Base-by-base conservation (phyloP, 23 tunicate species). In the Ascidia mentula region DNA sequence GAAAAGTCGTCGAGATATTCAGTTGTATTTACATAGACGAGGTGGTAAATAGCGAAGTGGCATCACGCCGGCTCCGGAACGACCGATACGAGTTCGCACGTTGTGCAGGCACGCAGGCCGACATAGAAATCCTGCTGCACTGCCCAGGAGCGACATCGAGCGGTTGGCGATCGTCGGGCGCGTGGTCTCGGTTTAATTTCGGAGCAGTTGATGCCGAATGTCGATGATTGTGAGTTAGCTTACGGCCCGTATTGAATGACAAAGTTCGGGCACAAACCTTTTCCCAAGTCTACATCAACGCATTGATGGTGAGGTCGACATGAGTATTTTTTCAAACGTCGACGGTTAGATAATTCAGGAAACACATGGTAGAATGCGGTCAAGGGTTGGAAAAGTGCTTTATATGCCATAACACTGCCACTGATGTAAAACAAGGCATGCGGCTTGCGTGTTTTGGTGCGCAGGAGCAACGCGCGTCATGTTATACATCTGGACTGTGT, bases 381-480 rank as follows among this genome's bases (percentile, higher is more conserved):
- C n/a, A n/a, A n/a, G n/a, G n/a, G n/a, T n/a, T n/a, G n/a, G n/a
- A n/a, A n/a, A n/a, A 45, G 18, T 15, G 60, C 18, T 15, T 45
- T 45, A 12, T 6, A 79, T 79, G 46, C 79, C 65, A 40, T 32
- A 39, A 40, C 40, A 86, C 90, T 73, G 74, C 53, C 80, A 79
- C 90, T 86, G 90, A 86, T 86, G 90, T 86, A 86, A 78, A 79
- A 86, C 90, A 86, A 86, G 90, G 90, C 90, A 86, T 86, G 90
- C 90, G 90, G 24, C 1, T 20, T 53, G 65, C n/a, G n/a, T n/a
- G n/a, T n/a, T n/a, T n/a, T 53, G 65, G 28, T 53, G 12, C 22
- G 65, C 24, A 84, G 6, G n/a, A 34, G 36, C 30, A 34, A 18
- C 84, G 90, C 90, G 90, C 90, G 90, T 79, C 90, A 70, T 79